Percentiles rank a stretch among this genome's conserved stretches.
phyloP scores from a whole-genome alignment of 2,888 invertebrate genomes.

The Polymixis flavicincta region DNA sequence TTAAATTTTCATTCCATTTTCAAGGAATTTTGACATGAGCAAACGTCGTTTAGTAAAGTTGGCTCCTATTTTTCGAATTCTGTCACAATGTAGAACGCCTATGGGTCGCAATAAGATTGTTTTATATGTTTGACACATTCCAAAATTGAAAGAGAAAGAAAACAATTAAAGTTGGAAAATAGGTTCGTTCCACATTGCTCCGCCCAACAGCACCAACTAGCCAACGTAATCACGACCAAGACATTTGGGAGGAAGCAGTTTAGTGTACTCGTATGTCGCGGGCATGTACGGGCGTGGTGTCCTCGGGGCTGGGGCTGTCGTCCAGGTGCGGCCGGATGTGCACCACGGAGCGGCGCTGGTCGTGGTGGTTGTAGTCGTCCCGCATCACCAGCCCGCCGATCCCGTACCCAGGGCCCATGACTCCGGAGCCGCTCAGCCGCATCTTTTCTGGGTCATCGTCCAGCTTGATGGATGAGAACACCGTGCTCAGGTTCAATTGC shows the following conservation, averaged over 20 bases:
- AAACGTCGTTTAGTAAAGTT: conserved; percentile 52
- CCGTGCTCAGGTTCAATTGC: conserved; percentile 95
- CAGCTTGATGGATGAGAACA: conserved; percentile 93
- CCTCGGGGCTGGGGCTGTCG: conserved; percentile 93
- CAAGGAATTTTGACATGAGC: conserved; percentile 61
- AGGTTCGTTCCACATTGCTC: conserved; percentile 56
- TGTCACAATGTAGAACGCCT: conserved; percentile 55
- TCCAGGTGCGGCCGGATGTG: conserved; percentile 92
- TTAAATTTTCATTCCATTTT: conserved; percentile 56
- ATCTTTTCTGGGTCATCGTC: conserved; percentile 92
- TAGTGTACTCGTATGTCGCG: conserved; percentile 90
- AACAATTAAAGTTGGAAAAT: conserved; percentile 12
- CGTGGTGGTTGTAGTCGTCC: conserved; percentile 88
- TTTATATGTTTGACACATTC: conserved; percentile 20
- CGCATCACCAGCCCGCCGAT: conserved; percentile 86
- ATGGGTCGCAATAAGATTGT: not conserved
- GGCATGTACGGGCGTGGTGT: conserved; percentile 92
- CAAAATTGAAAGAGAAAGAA: not conserved
- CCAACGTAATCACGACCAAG: conserved; percentile 48
- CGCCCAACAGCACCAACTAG: conserved; percentile 58
- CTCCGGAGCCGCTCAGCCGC: conserved; percentile 91
- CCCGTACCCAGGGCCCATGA: conserved; percentile 86
- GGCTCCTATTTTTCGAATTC: conserved; percentile 53
- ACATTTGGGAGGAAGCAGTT: conserved; percentile 53
- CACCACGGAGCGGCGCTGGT: conserved; percentile 91